These are phyloP conservation scores for Prunella strophiata DNA, from an alignment of 2,797 vertebrate genomes.

Conservation along the genomic window DNA sequence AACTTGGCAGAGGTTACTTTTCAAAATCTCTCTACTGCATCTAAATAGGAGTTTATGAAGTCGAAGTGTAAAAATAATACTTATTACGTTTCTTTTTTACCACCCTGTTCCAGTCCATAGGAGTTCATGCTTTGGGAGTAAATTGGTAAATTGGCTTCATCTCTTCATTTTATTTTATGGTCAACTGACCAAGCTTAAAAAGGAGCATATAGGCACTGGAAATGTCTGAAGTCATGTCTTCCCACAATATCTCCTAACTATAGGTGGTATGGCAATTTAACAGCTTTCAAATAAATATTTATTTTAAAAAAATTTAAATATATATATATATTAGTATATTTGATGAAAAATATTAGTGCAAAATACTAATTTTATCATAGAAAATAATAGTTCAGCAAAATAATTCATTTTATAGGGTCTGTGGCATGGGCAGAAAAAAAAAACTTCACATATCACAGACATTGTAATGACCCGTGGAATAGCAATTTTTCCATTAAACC, in stretches of 20 bases:
- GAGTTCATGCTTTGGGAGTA: neutral
- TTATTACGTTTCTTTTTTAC: neutral
- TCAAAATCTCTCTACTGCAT: neutral
- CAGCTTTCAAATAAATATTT: neutral
- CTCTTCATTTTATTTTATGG: neutral
- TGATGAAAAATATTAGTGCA: neutral
- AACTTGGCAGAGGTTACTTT: neutral
- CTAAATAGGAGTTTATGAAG: neutral
- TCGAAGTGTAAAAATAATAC: neutral
- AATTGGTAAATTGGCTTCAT: neutral
- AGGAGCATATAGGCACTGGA: neutral
- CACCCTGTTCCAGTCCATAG: neutral
- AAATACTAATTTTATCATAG: neutral
- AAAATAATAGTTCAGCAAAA: neutral
- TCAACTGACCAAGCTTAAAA: neutral
- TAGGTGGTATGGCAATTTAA: neutral
- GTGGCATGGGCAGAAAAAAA: neutral
- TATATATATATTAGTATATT: neutral
- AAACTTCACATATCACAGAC: fast-evolving
- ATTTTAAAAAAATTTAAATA: neutral
- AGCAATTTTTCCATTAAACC: neutral
- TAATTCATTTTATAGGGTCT: neutral
- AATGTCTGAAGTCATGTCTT: neutral
- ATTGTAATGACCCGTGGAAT: neutral
- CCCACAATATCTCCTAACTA: neutral